Conservation (phyloP, 2,113 vertebrate species). For the Actenoides lindsayi region DNA sequence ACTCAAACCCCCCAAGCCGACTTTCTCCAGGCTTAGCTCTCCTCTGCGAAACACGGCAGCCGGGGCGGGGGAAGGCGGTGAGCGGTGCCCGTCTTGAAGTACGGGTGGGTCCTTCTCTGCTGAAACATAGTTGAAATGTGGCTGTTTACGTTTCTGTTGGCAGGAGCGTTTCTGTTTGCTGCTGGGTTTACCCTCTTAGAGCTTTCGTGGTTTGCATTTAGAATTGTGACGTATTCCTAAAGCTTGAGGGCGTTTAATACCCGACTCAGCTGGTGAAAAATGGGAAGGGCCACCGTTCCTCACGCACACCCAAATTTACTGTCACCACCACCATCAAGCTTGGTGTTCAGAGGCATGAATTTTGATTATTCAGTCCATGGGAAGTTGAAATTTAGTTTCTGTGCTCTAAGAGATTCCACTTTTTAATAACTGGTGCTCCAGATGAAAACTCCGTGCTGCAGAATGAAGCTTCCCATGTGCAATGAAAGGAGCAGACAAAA, state of each 20-base stretch:
- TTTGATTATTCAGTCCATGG: neutral
- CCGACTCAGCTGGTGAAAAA: neutral
- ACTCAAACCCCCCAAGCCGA: neutral
- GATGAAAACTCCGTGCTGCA: neutral
- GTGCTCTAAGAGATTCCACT: neutral
- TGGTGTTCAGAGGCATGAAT: neutral
- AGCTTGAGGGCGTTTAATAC: neutral
- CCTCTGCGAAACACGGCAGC: neutral
- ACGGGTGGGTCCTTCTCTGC: neutral
- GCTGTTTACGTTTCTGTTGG: neutral
- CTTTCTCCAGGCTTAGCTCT: neutral
- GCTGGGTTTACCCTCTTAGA: neutral
- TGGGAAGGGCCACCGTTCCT: neutral
- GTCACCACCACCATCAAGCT: accelerated
- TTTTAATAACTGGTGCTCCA: neutral
- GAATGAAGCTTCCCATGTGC: neutral
- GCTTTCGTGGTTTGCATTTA: neutral
- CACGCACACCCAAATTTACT: neutral
- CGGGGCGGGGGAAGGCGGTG: no score
- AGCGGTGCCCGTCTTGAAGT: accelerated
- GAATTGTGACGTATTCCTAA: neutral
- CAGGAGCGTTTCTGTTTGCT: neutral
- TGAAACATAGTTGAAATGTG: neutral
- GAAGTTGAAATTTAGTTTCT: neutral
- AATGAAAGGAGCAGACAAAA: neutral